Percentiles rank a stretch among this genome's conserved stretches.
phyloP scores from a whole-genome alignment of 2,797 vertebrate genomes.

The Linurgus olivaceus region DNA sequence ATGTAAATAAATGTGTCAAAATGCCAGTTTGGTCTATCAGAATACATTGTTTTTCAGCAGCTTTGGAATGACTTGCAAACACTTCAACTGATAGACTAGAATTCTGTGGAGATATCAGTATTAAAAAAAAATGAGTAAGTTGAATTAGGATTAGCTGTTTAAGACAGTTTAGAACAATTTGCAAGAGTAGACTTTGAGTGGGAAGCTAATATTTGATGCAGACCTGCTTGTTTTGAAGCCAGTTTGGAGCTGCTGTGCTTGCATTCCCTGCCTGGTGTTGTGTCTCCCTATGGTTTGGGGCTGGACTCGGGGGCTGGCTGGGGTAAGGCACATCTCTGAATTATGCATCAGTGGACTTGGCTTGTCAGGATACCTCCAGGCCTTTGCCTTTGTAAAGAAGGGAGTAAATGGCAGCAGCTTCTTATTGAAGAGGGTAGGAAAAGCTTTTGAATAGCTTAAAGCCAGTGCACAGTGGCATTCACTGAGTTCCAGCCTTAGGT shows the following conservation, averaged over 20 bases:
- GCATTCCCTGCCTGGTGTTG: background rate
- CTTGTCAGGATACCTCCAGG: background rate
- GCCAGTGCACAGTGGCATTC: background rate
- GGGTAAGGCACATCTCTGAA: background rate
- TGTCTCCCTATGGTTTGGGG: background rate
- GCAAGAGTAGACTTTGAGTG: background rate
- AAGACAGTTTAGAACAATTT: background rate
- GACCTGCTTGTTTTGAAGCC: background rate
- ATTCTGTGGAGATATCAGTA: background rate
- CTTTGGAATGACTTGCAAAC: background rate
- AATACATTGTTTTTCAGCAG: background rate
- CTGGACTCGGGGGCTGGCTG: background rate
- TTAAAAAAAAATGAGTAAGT: background rate
- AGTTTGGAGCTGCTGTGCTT: background rate
- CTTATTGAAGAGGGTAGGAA: background rate
- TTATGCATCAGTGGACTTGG: background rate
- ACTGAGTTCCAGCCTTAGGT: background rate
- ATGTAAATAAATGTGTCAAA: background rate
- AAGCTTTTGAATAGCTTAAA: background rate
- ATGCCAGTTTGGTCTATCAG: background rate
- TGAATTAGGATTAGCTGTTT: background rate
- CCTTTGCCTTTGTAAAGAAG: background rate
- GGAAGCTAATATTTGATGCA: background rate
- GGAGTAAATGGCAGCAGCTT: background rate
- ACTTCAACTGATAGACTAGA: background rate